Conservation (phyloP, 2,797 vertebrate species). For the Acropternis orthonyx region DNA sequence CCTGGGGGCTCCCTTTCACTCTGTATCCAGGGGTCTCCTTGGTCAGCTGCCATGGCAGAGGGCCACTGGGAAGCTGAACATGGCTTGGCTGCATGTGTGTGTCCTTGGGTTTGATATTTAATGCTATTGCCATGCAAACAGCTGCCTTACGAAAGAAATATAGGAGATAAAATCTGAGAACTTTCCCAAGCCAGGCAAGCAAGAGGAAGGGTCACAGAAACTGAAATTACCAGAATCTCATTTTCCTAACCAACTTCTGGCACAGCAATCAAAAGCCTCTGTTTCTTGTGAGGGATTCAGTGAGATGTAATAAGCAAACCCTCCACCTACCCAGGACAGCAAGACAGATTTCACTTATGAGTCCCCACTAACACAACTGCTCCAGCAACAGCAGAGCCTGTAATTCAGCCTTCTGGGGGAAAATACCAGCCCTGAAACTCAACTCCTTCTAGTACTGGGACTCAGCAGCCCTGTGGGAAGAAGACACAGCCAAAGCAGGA, state of each 20-base stretch:
- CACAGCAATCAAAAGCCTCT: background rate
- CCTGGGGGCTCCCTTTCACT: conserved; percentile 25
- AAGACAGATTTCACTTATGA: background rate
- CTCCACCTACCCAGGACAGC: background rate
- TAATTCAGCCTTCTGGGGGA: background rate
- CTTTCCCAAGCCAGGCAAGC: background rate
- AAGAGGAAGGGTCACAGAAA: background rate
- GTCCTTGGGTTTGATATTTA: conserved; percentile 66
- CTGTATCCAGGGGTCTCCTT: conserved; percentile 45
- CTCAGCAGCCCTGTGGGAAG: background rate
- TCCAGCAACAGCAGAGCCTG: background rate
- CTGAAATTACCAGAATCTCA: background rate
- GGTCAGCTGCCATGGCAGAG: conserved; percentile 36
- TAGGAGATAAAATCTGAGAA: background rate
- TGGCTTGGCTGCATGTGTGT: background rate
- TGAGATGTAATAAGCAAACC: background rate
- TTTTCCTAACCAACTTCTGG: background rate
- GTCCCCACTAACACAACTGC: background rate
- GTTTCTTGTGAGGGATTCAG: background rate
- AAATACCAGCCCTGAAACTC: conserved; percentile 5
- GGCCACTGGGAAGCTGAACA: conserved; percentile 41
- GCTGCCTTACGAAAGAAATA: conserved; percentile 49
- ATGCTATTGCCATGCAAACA: conserved; percentile 43
- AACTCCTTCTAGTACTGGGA: background rate
- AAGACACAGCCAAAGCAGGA: background rate